Base-by-base conservation (phyloP, 2,797 vertebrate genomes). In the Fundulus diaphanus region DNA sequence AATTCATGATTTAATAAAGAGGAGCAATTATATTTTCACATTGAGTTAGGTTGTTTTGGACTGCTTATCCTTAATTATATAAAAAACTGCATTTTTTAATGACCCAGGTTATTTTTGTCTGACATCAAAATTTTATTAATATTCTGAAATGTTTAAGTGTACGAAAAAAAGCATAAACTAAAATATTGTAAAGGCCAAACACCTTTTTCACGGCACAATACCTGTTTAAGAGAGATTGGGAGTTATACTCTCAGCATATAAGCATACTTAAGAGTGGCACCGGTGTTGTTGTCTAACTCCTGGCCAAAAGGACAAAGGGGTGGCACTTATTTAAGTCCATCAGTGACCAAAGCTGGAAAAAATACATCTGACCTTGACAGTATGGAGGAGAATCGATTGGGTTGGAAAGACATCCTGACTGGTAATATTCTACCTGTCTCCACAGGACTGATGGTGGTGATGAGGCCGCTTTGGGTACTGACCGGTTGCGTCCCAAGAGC, bases 401-500 rank as follows among this genome's bases (percentile, higher is more conserved):
- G 71, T 88, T 83, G 77, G 54, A 86, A 88, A 87, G 74, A 68
- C 88, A 91, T 92, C 92, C 93, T 87, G 82, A 84, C 90, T 85
- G 86, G 80, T 88, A 88, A 92, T 90, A 65, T 91, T 94, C 94
- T 95, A 95, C 94, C 94, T 95, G 92, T 92, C 90, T 93, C 92
- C 92, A 90, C 83, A 92, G 93, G 87, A 91, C 89, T 91, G 93
- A 91, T 3, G 93, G 85, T 93, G 92, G 89, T 90, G 91, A 80
- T 83, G 93, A 88, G 74, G 91, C 92, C 92, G 82, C 93, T 93
- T 93, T 92, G 92, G 92, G 91, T 94, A 95, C 93, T 95, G 94
- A 95, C 93, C 92, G 78, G 90, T 91, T 90, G 92, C 83, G 44
- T 92, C 90, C 89, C 84, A 37, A 87, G 72, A 82, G 90, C 52